A percentile compares a stretch with the other conserved stretches of the same genome.
These are phyloP conservation scores for Euspilapteryx auroguttella DNA, from an alignment of 2,888 invertebrate genomes.

Conservation along the genomic window DNA sequence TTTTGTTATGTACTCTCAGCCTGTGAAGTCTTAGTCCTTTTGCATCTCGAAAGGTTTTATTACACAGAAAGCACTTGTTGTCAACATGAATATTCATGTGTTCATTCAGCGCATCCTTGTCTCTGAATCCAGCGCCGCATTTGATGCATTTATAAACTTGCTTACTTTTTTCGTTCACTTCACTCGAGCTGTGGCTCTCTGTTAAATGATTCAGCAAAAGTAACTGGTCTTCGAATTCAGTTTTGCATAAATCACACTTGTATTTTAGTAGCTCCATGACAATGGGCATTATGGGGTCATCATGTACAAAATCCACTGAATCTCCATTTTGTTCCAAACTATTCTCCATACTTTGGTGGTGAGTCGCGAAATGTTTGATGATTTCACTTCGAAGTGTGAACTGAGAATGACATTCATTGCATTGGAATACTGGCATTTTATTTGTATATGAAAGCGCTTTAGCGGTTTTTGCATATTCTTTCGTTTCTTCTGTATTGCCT, in stretches of 20 bases:
- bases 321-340: no score
- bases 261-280: no score
- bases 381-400: no score
- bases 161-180: neutral
- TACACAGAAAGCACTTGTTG: neutral
- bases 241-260: slow-evolving; percentile 2
- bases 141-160: slow-evolving; percentile 1
- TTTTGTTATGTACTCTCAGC: neutral
- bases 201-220: slow-evolving; percentile 1
- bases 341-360: no score
- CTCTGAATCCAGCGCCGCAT: neutral
- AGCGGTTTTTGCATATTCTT: no score
- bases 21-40: neutral
- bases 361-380: no score
- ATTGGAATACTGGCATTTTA: no score
- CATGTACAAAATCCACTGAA: no score
- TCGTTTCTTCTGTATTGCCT: no score
- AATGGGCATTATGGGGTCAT: no score
- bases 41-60: neutral
- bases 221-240: slow-evolving; percentile 1
- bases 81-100: neutral
- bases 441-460: no score
- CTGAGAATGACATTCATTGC: no score
- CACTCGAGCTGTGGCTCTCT: neutral
- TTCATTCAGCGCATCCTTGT: neutral